A percentile compares a stretch with the other conserved stretches of the same genome.
Evolutionary conservation across 2,797 vertebrate species (phyloP).

Genomic region (Pachyuromys duprasi): DNA sequence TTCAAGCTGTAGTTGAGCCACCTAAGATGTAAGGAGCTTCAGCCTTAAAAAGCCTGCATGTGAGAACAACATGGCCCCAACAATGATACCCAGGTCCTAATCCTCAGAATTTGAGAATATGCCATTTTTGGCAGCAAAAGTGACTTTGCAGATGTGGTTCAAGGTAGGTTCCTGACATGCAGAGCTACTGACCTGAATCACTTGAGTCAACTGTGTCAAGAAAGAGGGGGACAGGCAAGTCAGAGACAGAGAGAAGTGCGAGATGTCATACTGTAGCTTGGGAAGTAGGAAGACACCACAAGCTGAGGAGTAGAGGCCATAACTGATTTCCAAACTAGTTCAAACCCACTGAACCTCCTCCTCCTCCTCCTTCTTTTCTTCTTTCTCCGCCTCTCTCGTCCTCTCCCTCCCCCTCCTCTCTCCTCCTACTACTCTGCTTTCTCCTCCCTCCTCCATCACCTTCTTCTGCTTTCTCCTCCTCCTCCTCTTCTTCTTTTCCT

Average conservation of each 20-base stretch:
- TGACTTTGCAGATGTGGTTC: background rate
- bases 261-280: background rate
- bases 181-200: background rate
- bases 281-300: background rate
- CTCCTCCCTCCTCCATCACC: no score
- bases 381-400: background rate
- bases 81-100: background rate
- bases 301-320: background rate
- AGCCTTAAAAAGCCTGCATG: background rate
- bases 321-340: background rate
- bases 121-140: background rate
- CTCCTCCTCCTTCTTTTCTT: accelerated
- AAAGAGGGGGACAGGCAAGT: background rate
- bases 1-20: background rate
- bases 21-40: background rate
- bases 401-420: accelerated
- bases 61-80: background rate
- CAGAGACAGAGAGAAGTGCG: background rate
- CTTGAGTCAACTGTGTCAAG: background rate
- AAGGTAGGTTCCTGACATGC: background rate
- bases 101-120: background rate
- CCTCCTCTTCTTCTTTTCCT: background rate
- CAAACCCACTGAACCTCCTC: background rate
- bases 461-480: background rate
- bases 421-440: no score